These are phyloP conservation scores for Aphelenchoides fujianensis DNA, from an alignment of 1,140 invertebrate genomes.

Conservation along the genomic window DNA sequence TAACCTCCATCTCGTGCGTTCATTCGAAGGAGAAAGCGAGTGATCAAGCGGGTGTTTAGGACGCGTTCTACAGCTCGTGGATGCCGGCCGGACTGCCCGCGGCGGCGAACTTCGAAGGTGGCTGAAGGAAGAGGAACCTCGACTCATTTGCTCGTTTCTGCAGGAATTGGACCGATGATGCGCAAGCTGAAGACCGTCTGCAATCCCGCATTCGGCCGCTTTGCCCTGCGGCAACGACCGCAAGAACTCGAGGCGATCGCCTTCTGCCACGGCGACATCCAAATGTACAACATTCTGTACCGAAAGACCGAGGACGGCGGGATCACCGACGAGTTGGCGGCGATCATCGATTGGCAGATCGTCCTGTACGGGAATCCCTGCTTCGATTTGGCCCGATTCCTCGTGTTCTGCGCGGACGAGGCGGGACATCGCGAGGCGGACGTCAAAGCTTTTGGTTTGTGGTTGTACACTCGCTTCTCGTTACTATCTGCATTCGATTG, in stretches of 20 bases:
- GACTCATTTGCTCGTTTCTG: background rate
- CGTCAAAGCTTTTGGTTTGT: conserved; percentile 5
- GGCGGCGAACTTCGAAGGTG: conserved; percentile 10
- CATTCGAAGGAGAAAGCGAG: too few relatives aligned
- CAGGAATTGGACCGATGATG: conserved; percentile 12
- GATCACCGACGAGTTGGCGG: conserved; percentile 23
- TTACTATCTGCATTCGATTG: too few relatives aligned
- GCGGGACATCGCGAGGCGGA: conserved; percentile 7
- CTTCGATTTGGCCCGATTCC: conserved; percentile 28
- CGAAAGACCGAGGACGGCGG: background rate
- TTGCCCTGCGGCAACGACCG: background rate
- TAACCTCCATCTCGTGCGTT: conserved; percentile 11
- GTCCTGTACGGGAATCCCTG: conserved; percentile 26
- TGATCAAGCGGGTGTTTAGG: too few relatives aligned
- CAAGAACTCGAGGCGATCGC: conserved; percentile 3
- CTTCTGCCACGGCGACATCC: conserved; percentile 36
- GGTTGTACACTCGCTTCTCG: too few relatives aligned
- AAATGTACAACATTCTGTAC: conserved; percentile 37
- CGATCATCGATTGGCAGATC: conserved; percentile 40
- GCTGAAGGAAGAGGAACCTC: background rate
- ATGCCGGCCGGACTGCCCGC: background rate
- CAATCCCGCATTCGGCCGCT: background rate
- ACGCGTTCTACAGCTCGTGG: conserved; percentile 6
- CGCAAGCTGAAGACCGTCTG: conserved; percentile 6
- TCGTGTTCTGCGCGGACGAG: conserved; percentile 20